Percentiles rank a stretch among this genome's conserved stretches.
Conservation (phyloP, 2,113 vertebrate species). For the Pipra filicauda region DNA sequence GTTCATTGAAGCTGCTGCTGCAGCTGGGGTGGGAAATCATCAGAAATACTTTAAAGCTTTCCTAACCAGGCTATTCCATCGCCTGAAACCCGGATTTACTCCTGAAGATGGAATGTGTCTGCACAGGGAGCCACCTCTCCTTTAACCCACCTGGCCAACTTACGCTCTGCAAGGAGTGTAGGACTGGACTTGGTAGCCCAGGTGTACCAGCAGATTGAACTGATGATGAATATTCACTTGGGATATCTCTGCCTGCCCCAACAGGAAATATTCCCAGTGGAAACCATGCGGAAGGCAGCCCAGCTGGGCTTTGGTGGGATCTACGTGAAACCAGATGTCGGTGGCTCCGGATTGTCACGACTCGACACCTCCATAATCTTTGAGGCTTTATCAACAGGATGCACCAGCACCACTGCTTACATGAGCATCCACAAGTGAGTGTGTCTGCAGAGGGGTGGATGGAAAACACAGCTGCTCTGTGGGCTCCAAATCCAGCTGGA, state of each 20-base stretch:
- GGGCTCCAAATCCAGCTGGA: neutral
- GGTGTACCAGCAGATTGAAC: neutral
- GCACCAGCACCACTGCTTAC: constrained; percentile 94
- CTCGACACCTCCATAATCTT: constrained; percentile 94
- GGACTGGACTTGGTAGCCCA: neutral
- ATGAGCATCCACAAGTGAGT: constrained; percentile 98
- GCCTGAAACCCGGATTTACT: neutral
- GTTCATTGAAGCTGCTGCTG: neutral
- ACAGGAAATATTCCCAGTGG: constrained; percentile 92
- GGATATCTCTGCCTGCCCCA: neutral
- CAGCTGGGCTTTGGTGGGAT: constrained; percentile 92
- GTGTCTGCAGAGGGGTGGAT: neutral
- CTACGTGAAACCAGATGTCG: constrained; percentile 87
- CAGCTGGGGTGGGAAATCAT: neutral
- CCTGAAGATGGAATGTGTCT: neutral
- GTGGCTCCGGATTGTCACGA: constrained; percentile 92
- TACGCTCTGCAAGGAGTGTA: neutral
- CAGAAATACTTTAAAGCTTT: neutral
- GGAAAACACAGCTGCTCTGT: neutral
- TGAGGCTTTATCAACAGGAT: constrained; percentile 94
- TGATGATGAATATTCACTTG: neutral
- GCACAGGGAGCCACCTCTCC: neutral
- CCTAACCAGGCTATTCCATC: neutral
- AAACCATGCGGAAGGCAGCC: constrained; percentile 87
- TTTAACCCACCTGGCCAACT: neutral